Evolutionary conservation across 1,140 invertebrate genomes (phyloP).

Genomic region (Odontomachus brunneus): DNA sequence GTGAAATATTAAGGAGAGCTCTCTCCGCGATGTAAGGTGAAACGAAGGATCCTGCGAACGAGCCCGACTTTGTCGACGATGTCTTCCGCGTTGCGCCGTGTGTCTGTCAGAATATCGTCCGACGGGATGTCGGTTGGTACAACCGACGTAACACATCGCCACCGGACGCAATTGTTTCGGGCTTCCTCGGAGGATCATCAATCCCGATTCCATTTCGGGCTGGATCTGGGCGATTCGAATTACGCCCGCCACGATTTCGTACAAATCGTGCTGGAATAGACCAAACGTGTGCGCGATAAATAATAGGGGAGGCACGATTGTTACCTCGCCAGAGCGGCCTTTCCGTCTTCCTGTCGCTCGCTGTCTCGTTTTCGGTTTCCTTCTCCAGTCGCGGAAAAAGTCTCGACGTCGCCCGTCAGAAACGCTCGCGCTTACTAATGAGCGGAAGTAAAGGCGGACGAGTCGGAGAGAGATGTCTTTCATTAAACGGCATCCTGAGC

Average conservation of each 20-base stretch:
- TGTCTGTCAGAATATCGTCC: constrained; percentile 14
- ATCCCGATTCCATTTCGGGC: constrained; percentile 53
- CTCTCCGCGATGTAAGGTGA: not conserved
- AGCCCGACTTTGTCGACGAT: not conserved
- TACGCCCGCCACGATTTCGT: constrained; percentile 26
- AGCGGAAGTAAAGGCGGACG: not conserved
- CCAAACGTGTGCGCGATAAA: constrained; percentile 43
- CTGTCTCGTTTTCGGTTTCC: not conserved
- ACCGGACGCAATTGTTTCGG: constrained; percentile 7
- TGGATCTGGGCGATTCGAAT: not conserved
- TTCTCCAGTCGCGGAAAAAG: not conserved
- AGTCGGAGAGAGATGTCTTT: constrained; percentile 22
- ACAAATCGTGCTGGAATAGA: constrained; percentile 26
- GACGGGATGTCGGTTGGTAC: not conserved
- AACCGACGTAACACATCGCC: constrained; percentile 1
- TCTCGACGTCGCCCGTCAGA: not conserved
- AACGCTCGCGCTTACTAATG: constrained; percentile 19
- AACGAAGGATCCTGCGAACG: not conserved
- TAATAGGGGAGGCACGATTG: constrained; percentile 54
- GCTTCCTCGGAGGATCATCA: constrained; percentile 58
- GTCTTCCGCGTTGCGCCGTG: not conserved
- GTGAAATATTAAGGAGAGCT: constrained; percentile 4
- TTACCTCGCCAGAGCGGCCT: constrained; percentile 10
- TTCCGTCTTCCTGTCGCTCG: not conserved
- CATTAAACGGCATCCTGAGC: not conserved